Evolutionary conservation across 2,797 vertebrate species (phyloP).

Genomic region (Cryptoblepharus egeriae): DNA sequence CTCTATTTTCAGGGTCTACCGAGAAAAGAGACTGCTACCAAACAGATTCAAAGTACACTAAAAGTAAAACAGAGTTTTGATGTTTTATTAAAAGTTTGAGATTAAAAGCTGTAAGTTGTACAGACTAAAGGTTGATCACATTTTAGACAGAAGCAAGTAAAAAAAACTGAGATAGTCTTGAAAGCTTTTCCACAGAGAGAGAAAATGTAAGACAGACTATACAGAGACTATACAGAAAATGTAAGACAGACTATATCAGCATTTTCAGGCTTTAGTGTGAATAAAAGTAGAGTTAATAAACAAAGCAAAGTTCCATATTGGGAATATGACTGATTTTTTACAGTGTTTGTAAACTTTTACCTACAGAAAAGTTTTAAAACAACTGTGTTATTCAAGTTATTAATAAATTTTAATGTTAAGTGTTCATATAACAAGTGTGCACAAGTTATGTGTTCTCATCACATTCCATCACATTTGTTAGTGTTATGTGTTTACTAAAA

Average conservation of each 20-base stretch:
- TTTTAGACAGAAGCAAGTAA: constrained; percentile 4
- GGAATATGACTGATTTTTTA: background rate
- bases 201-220: background rate
- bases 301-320: constrained; percentile 16
- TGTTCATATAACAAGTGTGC: no score
- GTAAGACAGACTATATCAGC: background rate
- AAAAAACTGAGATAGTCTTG: background rate
- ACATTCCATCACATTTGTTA: no score
- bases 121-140: background rate
- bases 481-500: no score
- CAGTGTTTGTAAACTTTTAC: background rate
- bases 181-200: background rate
- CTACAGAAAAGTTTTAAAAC: background rate
- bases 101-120: background rate
- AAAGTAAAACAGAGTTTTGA: background rate
- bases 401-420: background rate
- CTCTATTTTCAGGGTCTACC: background rate
- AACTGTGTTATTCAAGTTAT: background rate
- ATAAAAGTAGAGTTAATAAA: constrained; percentile 36
- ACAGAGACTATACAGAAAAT: no score
- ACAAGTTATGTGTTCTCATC: no score
- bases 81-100: background rate
- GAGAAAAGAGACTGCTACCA: background rate
- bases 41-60: background rate
- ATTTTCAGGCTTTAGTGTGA: background rate